Conservation (phyloP, 1,140 invertebrate genomes). For the Caenorhabditis tropicalis region DNA sequence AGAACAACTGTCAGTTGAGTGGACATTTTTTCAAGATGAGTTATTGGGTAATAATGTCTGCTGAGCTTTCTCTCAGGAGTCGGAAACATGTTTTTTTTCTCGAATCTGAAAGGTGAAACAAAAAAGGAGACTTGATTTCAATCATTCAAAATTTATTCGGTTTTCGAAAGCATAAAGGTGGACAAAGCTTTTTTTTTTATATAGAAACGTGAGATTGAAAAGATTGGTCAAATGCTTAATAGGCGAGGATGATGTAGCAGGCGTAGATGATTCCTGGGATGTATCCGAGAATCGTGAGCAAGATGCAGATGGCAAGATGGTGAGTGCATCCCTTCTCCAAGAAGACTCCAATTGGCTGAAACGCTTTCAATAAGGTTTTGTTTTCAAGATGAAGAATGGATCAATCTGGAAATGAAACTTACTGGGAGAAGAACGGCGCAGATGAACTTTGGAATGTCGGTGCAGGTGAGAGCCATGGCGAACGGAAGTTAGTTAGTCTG, state of each 20-base stretch:
- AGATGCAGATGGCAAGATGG: constrained; percentile 63
- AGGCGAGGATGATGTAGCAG: constrained; percentile 56
- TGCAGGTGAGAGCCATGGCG: constrained; percentile 55
- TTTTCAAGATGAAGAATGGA: background rate
- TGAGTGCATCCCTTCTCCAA: constrained; percentile 59
- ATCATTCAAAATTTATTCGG: background rate
- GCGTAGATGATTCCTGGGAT: constrained; percentile 65
- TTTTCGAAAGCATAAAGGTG: too few relatives aligned
- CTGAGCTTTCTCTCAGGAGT: background rate
- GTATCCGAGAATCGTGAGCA: constrained; percentile 62
- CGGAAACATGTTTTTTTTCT: too few relatives aligned
- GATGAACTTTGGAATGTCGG: constrained; percentile 57
- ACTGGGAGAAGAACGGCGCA: constrained; percentile 54
- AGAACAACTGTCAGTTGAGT: constrained; percentile 36
- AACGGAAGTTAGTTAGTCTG: background rate
- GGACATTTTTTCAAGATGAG: constrained; percentile 30
- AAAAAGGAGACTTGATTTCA: background rate
- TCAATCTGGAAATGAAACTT: background rate
- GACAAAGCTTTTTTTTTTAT: background rate
- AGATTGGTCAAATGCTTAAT: background rate
- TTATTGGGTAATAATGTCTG: constrained; percentile 23
- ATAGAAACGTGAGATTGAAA: background rate
- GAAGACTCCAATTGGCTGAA: constrained; percentile 64
- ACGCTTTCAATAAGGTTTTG: too few relatives aligned
- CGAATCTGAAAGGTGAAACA: background rate